A percentile compares a stretch with the other conserved stretches of the same genome.
phyloP scores from a whole-genome alignment of 2,888 invertebrate species.

The Papilio gigon region DNA sequence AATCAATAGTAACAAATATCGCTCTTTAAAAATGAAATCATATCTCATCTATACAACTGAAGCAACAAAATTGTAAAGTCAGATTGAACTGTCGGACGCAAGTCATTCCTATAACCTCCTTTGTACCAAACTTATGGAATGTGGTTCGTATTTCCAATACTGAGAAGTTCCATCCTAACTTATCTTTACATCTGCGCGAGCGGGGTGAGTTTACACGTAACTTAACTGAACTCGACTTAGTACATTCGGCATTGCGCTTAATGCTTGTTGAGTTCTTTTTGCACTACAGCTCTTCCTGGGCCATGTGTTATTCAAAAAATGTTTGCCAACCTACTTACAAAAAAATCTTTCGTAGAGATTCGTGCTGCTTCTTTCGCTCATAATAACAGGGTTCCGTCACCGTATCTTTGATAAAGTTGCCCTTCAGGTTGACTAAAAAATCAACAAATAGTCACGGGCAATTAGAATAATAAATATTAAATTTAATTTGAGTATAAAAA shows the following conservation, averaged over 20 bases:
- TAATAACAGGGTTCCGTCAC: too few relatives aligned
- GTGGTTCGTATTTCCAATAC: constrained; percentile 17
- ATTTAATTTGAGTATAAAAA: too few relatives aligned
- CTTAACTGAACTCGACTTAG: constrained; percentile 28
- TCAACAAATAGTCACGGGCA: background rate
- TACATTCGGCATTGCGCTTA: constrained; percentile 3
- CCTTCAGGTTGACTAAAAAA: background rate
- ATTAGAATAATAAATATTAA: too few relatives aligned
- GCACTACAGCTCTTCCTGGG: too few relatives aligned
- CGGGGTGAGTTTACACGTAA: background rate
- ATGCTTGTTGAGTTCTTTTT: background rate
- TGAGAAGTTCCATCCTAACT: constrained; percentile 17
- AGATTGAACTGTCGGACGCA: background rate
- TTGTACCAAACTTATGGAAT: constrained; percentile 16
- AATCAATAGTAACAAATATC: too few relatives aligned
- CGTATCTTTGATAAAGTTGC: background rate
- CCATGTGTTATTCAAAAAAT: background rate
- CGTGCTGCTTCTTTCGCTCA: too few relatives aligned
- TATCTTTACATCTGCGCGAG: constrained; percentile 16
- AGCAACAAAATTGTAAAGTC: background rate
- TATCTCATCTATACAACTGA: too few relatives aligned
- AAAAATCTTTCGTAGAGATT: too few relatives aligned
- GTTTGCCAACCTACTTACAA: too few relatives aligned
- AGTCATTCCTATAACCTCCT: background rate
- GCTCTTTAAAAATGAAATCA: too few relatives aligned